Evolutionary conservation across 2,113 vertebrate species (phyloP).

Genomic region (Cichladusa arquata): DNA sequence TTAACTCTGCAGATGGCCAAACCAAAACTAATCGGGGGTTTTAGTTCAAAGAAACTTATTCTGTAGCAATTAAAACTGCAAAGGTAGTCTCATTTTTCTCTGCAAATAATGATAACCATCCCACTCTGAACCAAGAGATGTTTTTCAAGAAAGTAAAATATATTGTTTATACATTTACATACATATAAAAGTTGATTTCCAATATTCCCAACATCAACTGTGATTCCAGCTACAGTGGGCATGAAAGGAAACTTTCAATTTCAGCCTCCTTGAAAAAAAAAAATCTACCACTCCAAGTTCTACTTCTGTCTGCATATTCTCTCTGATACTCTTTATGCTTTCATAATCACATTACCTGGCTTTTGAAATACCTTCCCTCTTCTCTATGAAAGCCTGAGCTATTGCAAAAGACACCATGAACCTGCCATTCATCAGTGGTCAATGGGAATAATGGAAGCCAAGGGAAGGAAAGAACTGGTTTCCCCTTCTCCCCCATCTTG

Average conservation of each 20-base stretch:
- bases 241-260: neutral
- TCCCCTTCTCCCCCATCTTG: no score
- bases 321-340: neutral
- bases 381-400: neutral
- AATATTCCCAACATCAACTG: neutral
- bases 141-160: neutral
- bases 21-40: accelerated
- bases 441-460: neutral
- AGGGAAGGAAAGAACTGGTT: neutral
- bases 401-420: neutral
- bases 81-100: neutral
- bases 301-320: neutral
- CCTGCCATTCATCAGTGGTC: neutral
- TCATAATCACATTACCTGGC: neutral
- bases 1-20: neutral
- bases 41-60: neutral
- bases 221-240: neutral
- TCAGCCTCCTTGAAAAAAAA: neutral
- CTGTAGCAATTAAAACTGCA: neutral
- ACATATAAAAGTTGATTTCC: neutral
- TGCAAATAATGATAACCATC: neutral
- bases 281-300: neutral
- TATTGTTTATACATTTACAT: neutral
- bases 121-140: neutral
- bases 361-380: neutral